phyloP scores from a whole-genome alignment of 2,888 invertebrate species.

The Drosophila paramelanica region DNA sequence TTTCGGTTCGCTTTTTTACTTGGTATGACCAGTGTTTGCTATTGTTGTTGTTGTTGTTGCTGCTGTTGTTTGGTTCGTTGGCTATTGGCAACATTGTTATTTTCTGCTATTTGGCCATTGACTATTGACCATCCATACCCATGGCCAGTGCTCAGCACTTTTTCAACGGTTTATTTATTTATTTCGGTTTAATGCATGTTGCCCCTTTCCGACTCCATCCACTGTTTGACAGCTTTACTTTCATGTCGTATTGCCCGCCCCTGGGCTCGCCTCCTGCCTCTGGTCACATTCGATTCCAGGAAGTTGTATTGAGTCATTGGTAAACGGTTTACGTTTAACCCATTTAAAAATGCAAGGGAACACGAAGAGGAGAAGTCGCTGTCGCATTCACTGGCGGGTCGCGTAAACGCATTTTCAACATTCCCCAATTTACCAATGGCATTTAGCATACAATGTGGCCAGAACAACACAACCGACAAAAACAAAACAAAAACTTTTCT shows the following conservation, averaged over 20 bases:
- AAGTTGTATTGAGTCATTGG: slow-evolving; percentile 78
- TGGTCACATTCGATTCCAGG: slow-evolving; percentile 53
- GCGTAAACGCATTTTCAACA: slow-evolving; percentile 67
- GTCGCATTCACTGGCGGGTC: neutral
- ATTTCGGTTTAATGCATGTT: slow-evolving; percentile 76
- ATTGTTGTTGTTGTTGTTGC: slow-evolving; percentile 31
- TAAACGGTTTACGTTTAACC: slow-evolving; percentile 81
- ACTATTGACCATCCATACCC: slow-evolving; percentile 65
- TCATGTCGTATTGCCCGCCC: slow-evolving; percentile 11
- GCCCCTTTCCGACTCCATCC: neutral
- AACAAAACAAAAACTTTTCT: slow-evolving; percentile 19
- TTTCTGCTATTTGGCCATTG: slow-evolving; percentile 79
- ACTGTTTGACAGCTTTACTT: neutral
- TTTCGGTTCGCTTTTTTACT: slow-evolving; percentile 43
- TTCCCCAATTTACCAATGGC: slow-evolving; percentile 50
- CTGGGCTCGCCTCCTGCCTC: slow-evolving; percentile 7
- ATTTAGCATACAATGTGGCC: slow-evolving; percentile 74
- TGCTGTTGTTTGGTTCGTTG: slow-evolving; percentile 74
- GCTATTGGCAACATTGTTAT: slow-evolving; percentile 80
- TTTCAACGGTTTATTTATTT: slow-evolving; percentile 75
- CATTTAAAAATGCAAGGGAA: slow-evolving; percentile 73
- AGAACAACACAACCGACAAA: slow-evolving; percentile 22
- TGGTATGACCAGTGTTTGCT: slow-evolving; percentile 38
- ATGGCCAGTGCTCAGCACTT: slow-evolving; percentile 52
- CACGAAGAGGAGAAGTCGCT: slow-evolving; percentile 6